Conservation (phyloP, 2,888 invertebrate genomes). For the Tachina fera region DNA sequence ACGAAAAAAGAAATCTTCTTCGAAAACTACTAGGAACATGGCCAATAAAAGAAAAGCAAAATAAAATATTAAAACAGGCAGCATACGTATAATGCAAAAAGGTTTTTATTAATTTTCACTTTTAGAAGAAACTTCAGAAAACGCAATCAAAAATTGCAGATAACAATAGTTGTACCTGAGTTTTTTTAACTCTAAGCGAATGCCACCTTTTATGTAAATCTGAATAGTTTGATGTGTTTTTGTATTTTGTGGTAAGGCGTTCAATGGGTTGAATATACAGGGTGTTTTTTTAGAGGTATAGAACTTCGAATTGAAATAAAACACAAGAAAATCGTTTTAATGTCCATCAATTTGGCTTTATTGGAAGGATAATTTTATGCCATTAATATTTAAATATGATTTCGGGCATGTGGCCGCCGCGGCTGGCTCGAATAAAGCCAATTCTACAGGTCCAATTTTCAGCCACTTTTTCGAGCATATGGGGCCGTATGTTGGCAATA, state of each 20-base stretch:
- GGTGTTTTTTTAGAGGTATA: no score
- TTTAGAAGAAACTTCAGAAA: constrained; percentile 44
- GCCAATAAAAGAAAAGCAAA: constrained; percentile 25
- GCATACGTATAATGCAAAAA: background rate
- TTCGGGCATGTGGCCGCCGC: no score
- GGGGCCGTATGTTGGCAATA: no score
- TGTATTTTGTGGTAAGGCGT: background rate
- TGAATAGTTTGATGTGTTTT: background rate
- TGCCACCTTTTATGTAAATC: no score
- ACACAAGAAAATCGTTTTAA: no score
- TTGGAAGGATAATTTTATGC: no score
- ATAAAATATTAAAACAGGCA: background rate
- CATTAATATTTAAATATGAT: no score
- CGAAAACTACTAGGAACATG: constrained; percentile 31
- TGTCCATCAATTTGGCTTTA: no score
- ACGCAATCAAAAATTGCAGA: constrained; percentile 47
- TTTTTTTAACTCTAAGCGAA: constrained; percentile 39
- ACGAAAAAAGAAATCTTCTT: constrained; percentile 23
- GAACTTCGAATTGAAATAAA: no score
- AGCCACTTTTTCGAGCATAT: no score
- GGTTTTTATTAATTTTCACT: background rate
- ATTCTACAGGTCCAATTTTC: no score
- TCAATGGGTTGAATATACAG: background rate
- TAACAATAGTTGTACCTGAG: constrained; percentile 53
- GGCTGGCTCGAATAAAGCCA: no score